Conservation (phyloP, 1,140 invertebrate species). For the Magallana angulata region DNA sequence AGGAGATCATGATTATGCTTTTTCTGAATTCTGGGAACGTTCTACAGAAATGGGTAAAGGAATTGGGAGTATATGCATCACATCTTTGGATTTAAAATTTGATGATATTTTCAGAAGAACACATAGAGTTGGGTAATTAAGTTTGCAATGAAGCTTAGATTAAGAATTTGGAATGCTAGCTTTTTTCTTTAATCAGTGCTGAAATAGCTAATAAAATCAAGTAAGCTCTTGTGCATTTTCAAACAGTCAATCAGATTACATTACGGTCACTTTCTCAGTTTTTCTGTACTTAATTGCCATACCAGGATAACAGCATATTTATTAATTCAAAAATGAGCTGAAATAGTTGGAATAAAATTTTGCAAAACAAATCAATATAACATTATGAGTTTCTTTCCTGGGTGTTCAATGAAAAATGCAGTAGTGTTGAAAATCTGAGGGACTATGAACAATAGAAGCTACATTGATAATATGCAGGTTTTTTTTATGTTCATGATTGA, state of each 20-base stretch:
- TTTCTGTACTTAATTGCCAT: no score
- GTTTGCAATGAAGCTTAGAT: neutral
- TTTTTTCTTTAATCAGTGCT: neutral
- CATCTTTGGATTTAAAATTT: neutral
- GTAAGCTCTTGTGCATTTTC: constrained; percentile 4
- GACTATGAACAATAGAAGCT: no score
- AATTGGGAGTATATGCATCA: neutral
- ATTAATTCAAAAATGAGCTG: no score
- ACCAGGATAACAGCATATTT: no score
- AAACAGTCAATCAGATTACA: neutral
- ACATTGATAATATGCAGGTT: no score
- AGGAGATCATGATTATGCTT: no score
- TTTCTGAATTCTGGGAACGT: neutral
- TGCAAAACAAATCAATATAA: no score
- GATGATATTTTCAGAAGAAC: neutral
- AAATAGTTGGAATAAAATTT: no score
- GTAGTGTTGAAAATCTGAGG: no score
- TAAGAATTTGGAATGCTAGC: neutral
- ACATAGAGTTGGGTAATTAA: neutral
- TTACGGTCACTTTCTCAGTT: neutral
- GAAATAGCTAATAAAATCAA: constrained; percentile 22
- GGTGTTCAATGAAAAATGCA: no score
- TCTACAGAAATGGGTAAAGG: neutral
- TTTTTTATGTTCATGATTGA: no score
- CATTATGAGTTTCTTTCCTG: no score